Conservation (phyloP, 92 coral and sea anemone genomes). For the Porites evermanni region DNA sequence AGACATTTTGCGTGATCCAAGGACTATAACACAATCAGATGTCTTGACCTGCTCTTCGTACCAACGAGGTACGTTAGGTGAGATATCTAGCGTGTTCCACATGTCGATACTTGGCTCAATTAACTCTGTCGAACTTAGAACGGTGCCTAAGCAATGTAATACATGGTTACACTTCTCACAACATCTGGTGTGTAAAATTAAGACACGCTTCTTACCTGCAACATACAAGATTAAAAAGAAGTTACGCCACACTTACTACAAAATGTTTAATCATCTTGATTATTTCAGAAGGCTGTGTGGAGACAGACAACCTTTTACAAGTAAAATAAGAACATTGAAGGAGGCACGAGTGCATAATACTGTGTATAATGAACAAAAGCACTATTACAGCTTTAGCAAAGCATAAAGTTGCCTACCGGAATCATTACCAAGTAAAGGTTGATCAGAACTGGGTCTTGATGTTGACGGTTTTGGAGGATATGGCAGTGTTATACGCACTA, state of each 20-base stretch:
- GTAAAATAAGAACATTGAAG: too few relatives aligned
- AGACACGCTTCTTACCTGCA: slow-evolving; percentile 59
- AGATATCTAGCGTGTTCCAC: slow-evolving; percentile 70
- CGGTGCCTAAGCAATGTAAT: slow-evolving; percentile 69
- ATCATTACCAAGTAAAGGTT: slow-evolving; percentile 21
- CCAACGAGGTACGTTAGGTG: slow-evolving; percentile 70
- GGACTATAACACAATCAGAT: slow-evolving; percentile 73
- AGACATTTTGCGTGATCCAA: slow-evolving; percentile 61
- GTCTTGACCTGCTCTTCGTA: slow-evolving; percentile 72
- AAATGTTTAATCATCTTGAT: too few relatives aligned
- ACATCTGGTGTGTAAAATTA: slow-evolving; percentile 79
- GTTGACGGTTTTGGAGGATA: slow-evolving; percentile 15
- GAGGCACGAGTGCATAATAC: neutral
- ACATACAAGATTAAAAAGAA: neutral
- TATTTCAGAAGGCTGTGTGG: neutral
- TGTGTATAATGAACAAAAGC: neutral
- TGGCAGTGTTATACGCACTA: slow-evolving; percentile 34
- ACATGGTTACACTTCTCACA: slow-evolving; percentile 83
- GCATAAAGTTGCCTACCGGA: neutral
- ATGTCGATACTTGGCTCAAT: slow-evolving; percentile 72
- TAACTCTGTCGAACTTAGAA: slow-evolving; percentile 70
- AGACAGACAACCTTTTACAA: neutral
- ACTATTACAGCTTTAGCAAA: neutral
- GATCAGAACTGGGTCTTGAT: neutral
- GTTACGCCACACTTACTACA: neutral